Evolutionary conservation across 2,888 invertebrate species (phyloP).

Genomic region (Caenorhabditis angaria): DNA sequence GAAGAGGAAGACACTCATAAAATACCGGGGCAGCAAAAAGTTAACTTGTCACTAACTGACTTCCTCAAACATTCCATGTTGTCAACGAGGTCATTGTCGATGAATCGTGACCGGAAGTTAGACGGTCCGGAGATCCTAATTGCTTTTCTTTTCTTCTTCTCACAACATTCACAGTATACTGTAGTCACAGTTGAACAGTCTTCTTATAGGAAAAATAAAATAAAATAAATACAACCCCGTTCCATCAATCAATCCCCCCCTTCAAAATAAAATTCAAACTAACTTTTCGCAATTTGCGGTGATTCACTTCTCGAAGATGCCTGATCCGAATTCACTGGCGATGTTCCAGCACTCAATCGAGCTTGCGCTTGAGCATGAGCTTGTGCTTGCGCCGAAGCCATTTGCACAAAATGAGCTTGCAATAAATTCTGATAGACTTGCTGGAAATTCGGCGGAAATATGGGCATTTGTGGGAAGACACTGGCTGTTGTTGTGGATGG

Average conservation of each 20-base stretch:
- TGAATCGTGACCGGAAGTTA: constrained; percentile 48
- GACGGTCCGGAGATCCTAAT: constrained; percentile 31
- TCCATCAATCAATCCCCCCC: not conserved
- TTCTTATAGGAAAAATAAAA: no score
- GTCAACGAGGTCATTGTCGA: constrained; percentile 40
- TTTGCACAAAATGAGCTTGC: not conserved
- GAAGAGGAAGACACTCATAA: no score
- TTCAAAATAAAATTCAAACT: not conserved
- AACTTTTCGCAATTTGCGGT: constrained; percentile 9
- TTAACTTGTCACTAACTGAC: not conserved
- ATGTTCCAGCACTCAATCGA: constrained; percentile 19
- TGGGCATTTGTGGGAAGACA: constrained; percentile 42
- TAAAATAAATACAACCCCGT: no score
- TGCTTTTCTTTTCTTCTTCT: not conserved
- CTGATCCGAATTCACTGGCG: constrained; percentile 42
- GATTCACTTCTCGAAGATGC: constrained; percentile 48
- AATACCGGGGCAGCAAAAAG: no score
- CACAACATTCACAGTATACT: no score
- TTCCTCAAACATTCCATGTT: no score
- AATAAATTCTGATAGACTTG: not conserved
- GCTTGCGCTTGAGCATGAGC: not conserved
- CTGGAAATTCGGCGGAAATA: not conserved
- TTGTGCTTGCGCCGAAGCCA: not conserved
- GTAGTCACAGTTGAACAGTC: not conserved
- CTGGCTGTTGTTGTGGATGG: constrained; percentile 46